phyloP scores from a whole-genome alignment of 1,140 invertebrate species.

The Brachionus plicatilis region DNA sequence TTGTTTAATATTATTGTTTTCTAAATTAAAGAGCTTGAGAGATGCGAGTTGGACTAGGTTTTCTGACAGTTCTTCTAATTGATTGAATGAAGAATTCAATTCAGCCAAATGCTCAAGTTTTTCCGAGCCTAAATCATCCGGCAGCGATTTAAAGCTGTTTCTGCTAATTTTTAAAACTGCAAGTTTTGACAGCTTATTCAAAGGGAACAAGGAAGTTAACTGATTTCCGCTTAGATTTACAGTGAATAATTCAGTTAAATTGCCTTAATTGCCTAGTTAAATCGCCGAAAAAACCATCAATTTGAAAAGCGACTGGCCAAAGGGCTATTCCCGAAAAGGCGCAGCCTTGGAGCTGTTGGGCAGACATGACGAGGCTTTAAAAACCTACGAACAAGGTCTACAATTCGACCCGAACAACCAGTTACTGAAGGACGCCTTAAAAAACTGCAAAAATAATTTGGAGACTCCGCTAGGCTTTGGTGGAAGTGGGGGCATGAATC shows the following conservation, averaged over 20 bases:
- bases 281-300: slow-evolving; percentile 73
- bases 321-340: slow-evolving; percentile 84
- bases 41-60: slow-evolving; percentile 60
- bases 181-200: slow-evolving; percentile 62
- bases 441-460: slow-evolving; percentile 41
- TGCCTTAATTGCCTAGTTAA: no score
- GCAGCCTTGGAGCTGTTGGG: slow-evolving; percentile 71
- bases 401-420: slow-evolving; percentile 72
- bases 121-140: slow-evolving; percentile 61
- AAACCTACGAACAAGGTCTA: slow-evolving; percentile 70
- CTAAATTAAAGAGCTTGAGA: slow-evolving; percentile 67
- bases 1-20: slow-evolving; percentile 63
- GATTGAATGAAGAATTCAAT: slow-evolving; percentile 65
- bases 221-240: slow-evolving; percentile 67
- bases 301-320: slow-evolving; percentile 75
- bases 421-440: slow-evolving; percentile 67
- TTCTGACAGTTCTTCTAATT: slow-evolving; percentile 62
- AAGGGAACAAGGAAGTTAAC: slow-evolving; percentile 61
- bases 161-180: slow-evolving; percentile 62
- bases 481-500: background rate
- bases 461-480: background rate
- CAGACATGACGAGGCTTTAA: slow-evolving; percentile 66
- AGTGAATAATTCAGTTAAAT: slow-evolving; percentile 63
- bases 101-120: slow-evolving; percentile 64
- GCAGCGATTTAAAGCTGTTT: slow-evolving; percentile 64